Evolutionary conservation across 2,888 invertebrate species (phyloP), one percentile per base, ranked within the genome.

Genomic region (Drosophila siamana): DNA sequence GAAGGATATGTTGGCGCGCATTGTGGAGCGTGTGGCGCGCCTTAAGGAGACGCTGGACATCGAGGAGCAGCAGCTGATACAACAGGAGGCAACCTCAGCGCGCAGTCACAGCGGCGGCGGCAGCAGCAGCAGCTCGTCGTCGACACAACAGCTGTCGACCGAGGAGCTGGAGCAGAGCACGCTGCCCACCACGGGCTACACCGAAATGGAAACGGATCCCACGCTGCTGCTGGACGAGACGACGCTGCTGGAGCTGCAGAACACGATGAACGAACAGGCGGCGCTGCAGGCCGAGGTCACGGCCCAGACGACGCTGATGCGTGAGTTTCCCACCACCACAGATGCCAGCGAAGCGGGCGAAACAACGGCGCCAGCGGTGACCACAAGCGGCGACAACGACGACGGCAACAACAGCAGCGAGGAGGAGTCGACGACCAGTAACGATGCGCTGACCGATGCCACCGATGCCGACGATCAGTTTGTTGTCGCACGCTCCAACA

Each of bases 1-100:
- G 65, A 92, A 92, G 89, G 90, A 91, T 62, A 91, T 92, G 88
- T 72, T 92, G 47, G 91, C 92, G 55, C 78, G 91, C n/a, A 92
- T 92, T 41, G 92, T 92, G 30, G 92, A 92, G 55, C 88, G 92
- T 40, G 92, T 92, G 63, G 92, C 92, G 2, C 84, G 92, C 1
- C 79, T 92, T 0, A 92, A 92, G 72, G 92, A 92, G 43, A 89
- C 92, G 0, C 69, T 92, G 52, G 92, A 92, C 38, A 91, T 90
- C 33, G 87, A 87, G 30, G 89, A 89, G 47, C 78, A 80, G 56
- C 85, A 90, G 46, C 64, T 89, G 1, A 77, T 69, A 44, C 77
- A 74, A 4, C 69, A 61, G 8, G 76, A 85, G 46, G 76, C 78
- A 3, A 72, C 76, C 13, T 74, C 73, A 5, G 70, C 80, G 1